Conservation (phyloP, 2,797 vertebrate genomes). For the Pseudochirops cupreus region DNA sequence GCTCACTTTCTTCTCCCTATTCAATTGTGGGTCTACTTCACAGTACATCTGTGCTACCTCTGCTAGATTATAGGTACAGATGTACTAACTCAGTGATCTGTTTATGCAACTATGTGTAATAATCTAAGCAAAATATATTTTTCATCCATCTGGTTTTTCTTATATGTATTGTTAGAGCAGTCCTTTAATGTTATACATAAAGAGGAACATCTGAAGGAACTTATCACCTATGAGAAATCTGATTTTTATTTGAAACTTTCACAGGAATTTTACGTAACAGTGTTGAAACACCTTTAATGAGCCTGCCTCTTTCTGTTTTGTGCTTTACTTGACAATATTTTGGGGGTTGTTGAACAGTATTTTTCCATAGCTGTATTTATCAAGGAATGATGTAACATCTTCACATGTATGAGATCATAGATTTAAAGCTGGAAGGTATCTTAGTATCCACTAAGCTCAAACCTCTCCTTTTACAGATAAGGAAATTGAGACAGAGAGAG, state of each 20-base stretch:
- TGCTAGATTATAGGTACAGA: background rate
- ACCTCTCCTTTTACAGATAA: too few relatives aligned
- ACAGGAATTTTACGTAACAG: background rate
- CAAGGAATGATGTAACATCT: background rate
- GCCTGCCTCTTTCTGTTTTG: background rate
- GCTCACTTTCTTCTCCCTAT: background rate
- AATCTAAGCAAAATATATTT: background rate
- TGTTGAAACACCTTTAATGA: background rate
- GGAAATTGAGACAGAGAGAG: too few relatives aligned
- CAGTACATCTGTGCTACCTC: background rate
- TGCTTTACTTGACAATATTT: background rate
- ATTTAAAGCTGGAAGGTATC: background rate
- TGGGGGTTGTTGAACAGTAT: background rate
- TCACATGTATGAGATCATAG: background rate
- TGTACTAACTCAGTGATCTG: background rate
- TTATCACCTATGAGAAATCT: background rate
- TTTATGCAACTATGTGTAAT: background rate
- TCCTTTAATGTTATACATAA: background rate
- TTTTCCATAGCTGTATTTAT: background rate
- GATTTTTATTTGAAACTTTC: background rate
- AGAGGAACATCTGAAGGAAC: background rate
- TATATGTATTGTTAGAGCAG: background rate
- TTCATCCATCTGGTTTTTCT: background rate
- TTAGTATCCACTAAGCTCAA: background rate
- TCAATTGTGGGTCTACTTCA: background rate